phyloP scores from a whole-genome alignment of 2,113 vertebrate species.

The Callaeas wilsoni region DNA sequence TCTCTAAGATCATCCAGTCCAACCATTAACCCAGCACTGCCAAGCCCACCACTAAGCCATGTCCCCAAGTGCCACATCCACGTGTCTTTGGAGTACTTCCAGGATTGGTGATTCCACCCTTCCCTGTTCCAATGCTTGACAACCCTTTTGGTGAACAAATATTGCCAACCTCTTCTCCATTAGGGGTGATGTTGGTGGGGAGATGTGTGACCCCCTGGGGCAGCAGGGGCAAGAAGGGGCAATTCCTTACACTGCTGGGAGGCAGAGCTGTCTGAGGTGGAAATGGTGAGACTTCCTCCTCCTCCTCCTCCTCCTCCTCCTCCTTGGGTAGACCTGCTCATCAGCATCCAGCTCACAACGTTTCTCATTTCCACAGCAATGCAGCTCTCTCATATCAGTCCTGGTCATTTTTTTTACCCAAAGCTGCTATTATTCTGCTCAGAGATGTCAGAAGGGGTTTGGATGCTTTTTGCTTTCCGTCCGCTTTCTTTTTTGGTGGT shows the following conservation, averaged over 20 bases:
- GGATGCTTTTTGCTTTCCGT: neutral
- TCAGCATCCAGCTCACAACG: neutral
- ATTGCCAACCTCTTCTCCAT: accelerated
- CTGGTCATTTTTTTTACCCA: neutral
- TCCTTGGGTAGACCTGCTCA: neutral
- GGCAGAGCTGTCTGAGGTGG: neutral
- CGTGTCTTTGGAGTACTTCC: neutral
- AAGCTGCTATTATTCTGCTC: neutral
- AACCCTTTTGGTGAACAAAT: no score
- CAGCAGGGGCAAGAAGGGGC: neutral
- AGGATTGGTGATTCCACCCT: neutral
- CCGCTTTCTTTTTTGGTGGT: neutral
- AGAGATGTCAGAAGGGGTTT: neutral
- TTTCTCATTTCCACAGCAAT: neutral
- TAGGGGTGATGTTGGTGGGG: neutral
- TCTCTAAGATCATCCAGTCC: no score
- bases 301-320: no score
- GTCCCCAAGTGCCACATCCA: neutral
- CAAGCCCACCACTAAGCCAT: neutral
- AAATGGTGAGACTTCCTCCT: no score
- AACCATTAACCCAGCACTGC: neutral
- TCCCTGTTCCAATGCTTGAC: no score
- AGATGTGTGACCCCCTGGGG: accelerated
- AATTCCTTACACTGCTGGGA: neutral
- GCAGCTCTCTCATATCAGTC: neutral